Base-by-base conservation (phyloP, 2,888 invertebrate genomes). In the Timema cristinae region DNA sequence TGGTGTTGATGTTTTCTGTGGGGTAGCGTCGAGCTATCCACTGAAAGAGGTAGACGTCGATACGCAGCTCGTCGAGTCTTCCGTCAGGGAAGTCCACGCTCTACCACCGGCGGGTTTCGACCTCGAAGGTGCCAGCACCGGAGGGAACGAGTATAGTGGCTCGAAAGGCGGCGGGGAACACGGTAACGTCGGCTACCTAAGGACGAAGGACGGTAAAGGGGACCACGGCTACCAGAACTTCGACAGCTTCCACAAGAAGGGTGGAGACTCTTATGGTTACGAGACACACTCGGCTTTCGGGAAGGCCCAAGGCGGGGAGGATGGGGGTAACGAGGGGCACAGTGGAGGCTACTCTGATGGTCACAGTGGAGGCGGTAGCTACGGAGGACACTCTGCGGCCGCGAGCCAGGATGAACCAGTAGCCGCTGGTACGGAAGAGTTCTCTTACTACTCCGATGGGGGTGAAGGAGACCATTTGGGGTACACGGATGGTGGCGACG, bases 191-290 rank as follows among this genome's bases (percentile, higher is more conserved):
- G 91, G 91, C 4, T 91, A 88, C 81, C 85, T 87, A 66, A 86
- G 88, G 75, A 87, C 87, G 79, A 86, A 85, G 78, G 83, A 86
- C 61, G 89, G 88, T 74, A 88, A 89, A 67, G 90, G 90, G 49
- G 88, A 88, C 79, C 66, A 75, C 61, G 91, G 91, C 0, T 91
- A 91, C 83, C 89, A 90, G 80, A 88, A 88, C 77, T 88, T 87
- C 78, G 91, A 90, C 81, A 88, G 89, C 69, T 91, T 83, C 82
- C 90, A 91, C 82, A 91, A 90, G 81, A 90, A 89, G 79, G 89
- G 88, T 54, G 90, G 90, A 0, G 91, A 91, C 81, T 86, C 89
- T 78, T 91, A 89, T 80, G 91, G 89, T 76, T 89, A 88, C 77
- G 90, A 90, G 79, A 86, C 88, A 78, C 87, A 90, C 78, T 87